Base-by-base conservation (phyloP, 1,140 invertebrate genomes). In the Bombyx mori region DNA sequence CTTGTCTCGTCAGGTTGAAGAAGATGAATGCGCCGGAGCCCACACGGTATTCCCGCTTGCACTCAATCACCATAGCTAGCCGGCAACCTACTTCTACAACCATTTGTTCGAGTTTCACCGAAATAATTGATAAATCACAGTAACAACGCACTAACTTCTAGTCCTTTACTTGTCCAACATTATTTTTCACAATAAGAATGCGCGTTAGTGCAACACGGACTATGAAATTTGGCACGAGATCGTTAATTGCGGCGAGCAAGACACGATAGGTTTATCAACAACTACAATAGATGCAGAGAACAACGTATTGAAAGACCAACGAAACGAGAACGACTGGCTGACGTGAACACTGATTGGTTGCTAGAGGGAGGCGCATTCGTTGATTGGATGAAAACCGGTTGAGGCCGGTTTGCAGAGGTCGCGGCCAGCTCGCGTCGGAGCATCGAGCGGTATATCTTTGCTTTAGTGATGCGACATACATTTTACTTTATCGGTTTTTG, bases 111-210 rank as follows among this genome's bases (percentile, higher is more conserved):
- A 56, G 54, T 42, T 49, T 56, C 26, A 49, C 42, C 46, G 47
- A 35, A 35, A 35, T 35, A 35, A 35, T 35, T 35, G 26, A 5
- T 3, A 35, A 35, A 45, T 54, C 53, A 54, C 53, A 54, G n/a
- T 22, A 46, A 51, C 50, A 54, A 54, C 12, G 42, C 45, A 54
- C 26, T 46, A 12, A n/a, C 18, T 45, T 18, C 43, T 12, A 44
- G 42, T 44, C 44, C 60, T 58, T 73, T 86, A 86, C 83, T 86
- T 86, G 74, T 86, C 83, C 71, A 85, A 85, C 83, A 86, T 86
- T 71, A 77, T 83, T 73, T 64, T 58, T 52, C 12, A 52, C 42
- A 8, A 44, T 22, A 18, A 4, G 45, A 54, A 44, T 44, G 53
- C 9, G 45, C 53, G 44, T 44, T 46, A 18, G 43, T 22, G 12